phyloP scores from a whole-genome alignment of 2,888 invertebrate species.

The Acanthosepion lycidas region DNA sequence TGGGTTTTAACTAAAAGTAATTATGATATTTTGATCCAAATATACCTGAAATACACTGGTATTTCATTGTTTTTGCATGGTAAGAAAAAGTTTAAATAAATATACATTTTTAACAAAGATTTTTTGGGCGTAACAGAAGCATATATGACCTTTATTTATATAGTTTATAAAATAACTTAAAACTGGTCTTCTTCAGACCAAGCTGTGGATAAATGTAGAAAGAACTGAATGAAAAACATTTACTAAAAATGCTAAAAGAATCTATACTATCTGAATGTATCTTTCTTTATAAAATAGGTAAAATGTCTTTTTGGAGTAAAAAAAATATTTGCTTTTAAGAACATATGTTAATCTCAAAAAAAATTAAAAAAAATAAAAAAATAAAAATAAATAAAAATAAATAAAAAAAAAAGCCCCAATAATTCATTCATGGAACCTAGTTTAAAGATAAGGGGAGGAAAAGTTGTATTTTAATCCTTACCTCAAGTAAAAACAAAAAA shows the following conservation, averaged over 20 bases:
- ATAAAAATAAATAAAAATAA: no score
- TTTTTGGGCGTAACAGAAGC: no score
- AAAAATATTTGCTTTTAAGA: neutral
- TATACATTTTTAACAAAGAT: no score
- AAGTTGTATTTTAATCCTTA: neutral
- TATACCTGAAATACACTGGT: no score
- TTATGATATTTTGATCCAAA: no score
- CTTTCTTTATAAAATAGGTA: neutral
- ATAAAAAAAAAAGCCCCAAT: neutral
- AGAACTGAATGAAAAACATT: neutral
- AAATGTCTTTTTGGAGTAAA: neutral
- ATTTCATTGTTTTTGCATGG: no score
- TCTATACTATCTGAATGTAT: neutral
- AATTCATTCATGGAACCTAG: neutral
- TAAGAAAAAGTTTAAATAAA: no score
- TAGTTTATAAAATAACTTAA: no score
- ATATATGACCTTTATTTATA: no score
- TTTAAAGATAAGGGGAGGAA: neutral
- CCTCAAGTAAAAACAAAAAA: neutral
- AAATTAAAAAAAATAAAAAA: neutral
- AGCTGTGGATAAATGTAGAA: neutral
- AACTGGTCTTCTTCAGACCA: no score
- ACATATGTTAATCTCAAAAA: constrained; percentile 1
- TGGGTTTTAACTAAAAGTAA: no score
- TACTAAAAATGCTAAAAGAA: neutral